These are phyloP conservation scores for Sclerodermus sp. DNA, from an alignment of 2,888 invertebrate genomes.

Conservation along the genomic window DNA sequence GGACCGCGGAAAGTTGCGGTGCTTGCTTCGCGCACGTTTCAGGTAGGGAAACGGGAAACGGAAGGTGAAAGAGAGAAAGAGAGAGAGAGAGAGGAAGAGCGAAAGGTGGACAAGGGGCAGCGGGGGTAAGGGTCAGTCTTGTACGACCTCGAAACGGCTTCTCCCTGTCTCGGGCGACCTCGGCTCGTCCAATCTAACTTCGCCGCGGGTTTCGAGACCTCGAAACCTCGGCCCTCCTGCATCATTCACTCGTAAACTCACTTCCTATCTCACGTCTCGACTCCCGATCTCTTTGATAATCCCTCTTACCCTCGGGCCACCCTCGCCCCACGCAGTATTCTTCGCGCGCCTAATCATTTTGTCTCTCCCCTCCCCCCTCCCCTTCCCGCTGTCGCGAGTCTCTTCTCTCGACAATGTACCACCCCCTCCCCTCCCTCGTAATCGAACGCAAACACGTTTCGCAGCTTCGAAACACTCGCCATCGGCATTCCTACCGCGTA, in stretches of 20 bases:
- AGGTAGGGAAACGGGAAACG: too few relatives aligned
- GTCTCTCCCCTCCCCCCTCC: too few relatives aligned
- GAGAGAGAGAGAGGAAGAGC: too few relatives aligned
- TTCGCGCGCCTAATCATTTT: too few relatives aligned
- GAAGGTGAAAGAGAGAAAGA: too few relatives aligned
- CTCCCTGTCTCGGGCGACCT: conserved; percentile 10
- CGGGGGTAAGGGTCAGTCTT: conserved; percentile 10
- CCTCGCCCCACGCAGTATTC: too few relatives aligned
- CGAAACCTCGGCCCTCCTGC: conserved; percentile 5
- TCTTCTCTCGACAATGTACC: neutral
- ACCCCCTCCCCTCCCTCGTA: neutral
- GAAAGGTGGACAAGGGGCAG: too few relatives aligned
- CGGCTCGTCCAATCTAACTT: conserved; percentile 29
- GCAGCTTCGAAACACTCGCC: conserved; percentile 3
- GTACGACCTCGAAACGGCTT: conserved; percentile 6
- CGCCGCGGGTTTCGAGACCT: neutral
- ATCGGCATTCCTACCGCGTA: conserved; percentile 1
- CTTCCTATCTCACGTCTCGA: conserved; percentile 16
- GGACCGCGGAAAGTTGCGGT: too few relatives aligned
- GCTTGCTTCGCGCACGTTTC: too few relatives aligned
- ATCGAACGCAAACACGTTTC: neutral
- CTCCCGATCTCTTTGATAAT: too few relatives aligned
- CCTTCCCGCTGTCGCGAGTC: too few relatives aligned
- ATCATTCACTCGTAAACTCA: conserved; percentile 7
- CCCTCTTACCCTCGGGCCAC: too few relatives aligned